Evolutionary conservation across 2,797 vertebrate genomes (phyloP), one percentile per base, ranked within the genome.

Genomic region (Oophaga sylvatica): DNA sequence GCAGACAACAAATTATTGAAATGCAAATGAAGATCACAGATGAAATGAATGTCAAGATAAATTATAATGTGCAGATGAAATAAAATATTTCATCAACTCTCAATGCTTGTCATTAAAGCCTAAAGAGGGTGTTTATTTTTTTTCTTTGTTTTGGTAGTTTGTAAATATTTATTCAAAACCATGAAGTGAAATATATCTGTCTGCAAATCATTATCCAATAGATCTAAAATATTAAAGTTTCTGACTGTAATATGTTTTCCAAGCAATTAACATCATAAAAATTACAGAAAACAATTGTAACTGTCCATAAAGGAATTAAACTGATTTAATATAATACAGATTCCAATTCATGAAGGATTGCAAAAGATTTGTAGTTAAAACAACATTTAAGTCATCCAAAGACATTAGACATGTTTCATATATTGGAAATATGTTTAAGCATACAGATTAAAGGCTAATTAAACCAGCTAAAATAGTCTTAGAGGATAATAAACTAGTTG

Each of bases 371-470:
- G 81, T 86, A 85, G 68, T 84, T 77, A 77, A 86, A 81, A 45
- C n/a, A 71, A 41, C 79, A 85, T 85, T 89, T 89, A 89, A 73
- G 87, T 81, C 81, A 85, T 70, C 86, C 48, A 89, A 53, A 85
- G 35, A 20, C 35, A 75, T 77, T 85, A 89, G 68, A 82, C 71
- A 81, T 86, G 65, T 85, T 86, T 86, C 75, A 81, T 76, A 85
- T 81, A 77, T 89, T 76, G 71, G 60, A 70, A 86, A 78, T 83
- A 86, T 53, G 80, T 73, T 86, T 77, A 73, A 77, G 53, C 48
- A 71, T 60, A 48, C 22, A 89, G 83, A 89, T 85, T 89, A 89
- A 89, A 83, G 63, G 83, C 60, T 86, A 86, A 86, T 89, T 85
- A 77, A 71, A 86, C 81, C 53, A 70, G 59, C 71, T 86, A 79